These are phyloP conservation scores for Drosophila virilis DNA, from an alignment of 1,140 invertebrate species.

Conservation along the genomic window DNA sequence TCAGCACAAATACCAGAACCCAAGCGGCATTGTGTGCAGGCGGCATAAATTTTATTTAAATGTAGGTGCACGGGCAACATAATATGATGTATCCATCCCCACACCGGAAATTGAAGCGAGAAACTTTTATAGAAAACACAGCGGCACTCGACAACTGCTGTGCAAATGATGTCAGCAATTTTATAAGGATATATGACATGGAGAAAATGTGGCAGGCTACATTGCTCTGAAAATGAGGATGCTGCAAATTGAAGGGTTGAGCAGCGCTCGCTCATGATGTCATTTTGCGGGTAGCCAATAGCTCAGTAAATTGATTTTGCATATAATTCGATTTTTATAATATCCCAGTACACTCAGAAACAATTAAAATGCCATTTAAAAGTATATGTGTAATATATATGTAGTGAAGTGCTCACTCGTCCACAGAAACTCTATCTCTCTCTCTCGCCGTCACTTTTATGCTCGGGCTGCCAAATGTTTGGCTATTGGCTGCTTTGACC, in stretches of 20 bases:
- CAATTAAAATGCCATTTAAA: slow-evolving; percentile 72
- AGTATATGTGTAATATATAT: slow-evolving; percentile 34
- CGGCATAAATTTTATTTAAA: slow-evolving; percentile 56
- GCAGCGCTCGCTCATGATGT: slow-evolving; percentile 45
- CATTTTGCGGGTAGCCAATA: slow-evolving; percentile 32
- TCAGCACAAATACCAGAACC: background rate
- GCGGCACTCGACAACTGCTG: slow-evolving; percentile 2
- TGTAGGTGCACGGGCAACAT: slow-evolving; percentile 22
- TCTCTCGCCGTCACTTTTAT: slow-evolving; percentile 8
- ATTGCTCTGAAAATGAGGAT: slow-evolving; percentile 13
- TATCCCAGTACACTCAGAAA: slow-evolving; percentile 50
- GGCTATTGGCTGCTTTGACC: slow-evolving; percentile 64
- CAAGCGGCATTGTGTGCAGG: slow-evolving; percentile 31
- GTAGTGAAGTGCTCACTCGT: slow-evolving; percentile 1
- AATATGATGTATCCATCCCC: slow-evolving; percentile 3
- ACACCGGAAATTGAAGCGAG: slow-evolving; percentile 31
- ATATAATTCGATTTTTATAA: slow-evolving; percentile 53
- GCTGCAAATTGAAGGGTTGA: slow-evolving; percentile 24
- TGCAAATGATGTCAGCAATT: slow-evolving; percentile 47
- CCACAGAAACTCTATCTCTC: slow-evolving; percentile 2
- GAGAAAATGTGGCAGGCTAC: background rate
- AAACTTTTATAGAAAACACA: slow-evolving; percentile 10
- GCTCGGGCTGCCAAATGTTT: slow-evolving; percentile 60
- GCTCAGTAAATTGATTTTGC: slow-evolving; percentile 57
- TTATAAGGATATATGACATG: slow-evolving; percentile 25